Evolutionary conservation across 2,113 vertebrate species (phyloP).

Genomic region (Thinocorus orbignyianus): DNA sequence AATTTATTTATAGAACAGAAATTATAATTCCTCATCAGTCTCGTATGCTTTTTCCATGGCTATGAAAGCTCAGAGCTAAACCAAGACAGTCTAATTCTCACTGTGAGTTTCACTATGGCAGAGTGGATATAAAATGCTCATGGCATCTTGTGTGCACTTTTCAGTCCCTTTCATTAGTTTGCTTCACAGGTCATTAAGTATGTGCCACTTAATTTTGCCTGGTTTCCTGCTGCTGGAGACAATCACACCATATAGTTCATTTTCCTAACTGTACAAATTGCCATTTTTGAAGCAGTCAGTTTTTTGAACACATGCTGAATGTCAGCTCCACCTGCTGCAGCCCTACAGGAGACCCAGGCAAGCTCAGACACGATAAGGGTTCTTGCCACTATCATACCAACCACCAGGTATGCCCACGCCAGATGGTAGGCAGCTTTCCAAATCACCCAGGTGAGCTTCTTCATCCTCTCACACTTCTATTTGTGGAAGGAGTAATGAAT

Average conservation of each 20-base stretch:
- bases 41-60: neutral
- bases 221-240: neutral
- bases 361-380: neutral
- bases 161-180: neutral
- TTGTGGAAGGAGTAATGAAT: neutral
- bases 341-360: neutral
- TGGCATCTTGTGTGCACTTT: neutral
- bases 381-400: neutral
- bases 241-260: neutral
- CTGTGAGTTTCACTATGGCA: neutral
- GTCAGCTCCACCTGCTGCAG: neutral
- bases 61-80: neutral
- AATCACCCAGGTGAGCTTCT: neutral
- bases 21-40: neutral
- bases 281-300: neutral
- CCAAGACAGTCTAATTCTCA: neutral
- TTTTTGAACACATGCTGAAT: neutral
- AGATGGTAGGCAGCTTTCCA: slow-evolving; percentile 29
- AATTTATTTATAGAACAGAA: neutral
- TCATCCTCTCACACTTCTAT: neutral
- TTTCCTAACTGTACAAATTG: neutral
- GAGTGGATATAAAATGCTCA: neutral
- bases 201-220: neutral
- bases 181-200: slow-evolving; percentile 2
- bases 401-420: neutral